Percentiles rank a stretch among this genome's conserved stretches.
These are phyloP conservation scores for Hydra vulgaris DNA, from an alignment of 30 jellyfish, hydroid and myxozoan species.

Conservation along the genomic window DNA sequence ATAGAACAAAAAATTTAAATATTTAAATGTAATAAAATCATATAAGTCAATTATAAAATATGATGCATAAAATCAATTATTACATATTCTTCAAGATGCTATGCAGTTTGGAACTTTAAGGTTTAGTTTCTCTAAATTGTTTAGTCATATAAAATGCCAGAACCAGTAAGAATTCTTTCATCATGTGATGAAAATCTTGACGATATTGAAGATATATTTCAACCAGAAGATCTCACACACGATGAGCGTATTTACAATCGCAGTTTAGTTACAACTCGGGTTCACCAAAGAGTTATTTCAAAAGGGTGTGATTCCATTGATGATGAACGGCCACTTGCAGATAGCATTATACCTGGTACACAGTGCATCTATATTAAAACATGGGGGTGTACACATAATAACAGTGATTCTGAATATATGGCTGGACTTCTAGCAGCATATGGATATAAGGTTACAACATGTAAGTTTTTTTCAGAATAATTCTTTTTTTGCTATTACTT, in stretches of 20 bases:
- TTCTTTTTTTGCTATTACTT: background rate
- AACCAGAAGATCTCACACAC: constrained; percentile 22
- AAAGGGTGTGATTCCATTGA: background rate
- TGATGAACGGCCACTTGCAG: constrained; percentile 41
- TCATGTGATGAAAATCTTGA: constrained; percentile 27
- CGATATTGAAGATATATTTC: constrained; percentile 30
- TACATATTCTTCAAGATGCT: too few species aligned
- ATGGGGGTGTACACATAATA: constrained; percentile 94
- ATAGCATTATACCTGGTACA: constrained; percentile 84
- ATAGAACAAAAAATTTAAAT: too few species aligned
- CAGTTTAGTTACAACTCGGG: constrained; percentile 17
- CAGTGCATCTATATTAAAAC: constrained; percentile 71
- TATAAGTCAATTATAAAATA: too few species aligned
- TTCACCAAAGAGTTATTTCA: background rate
- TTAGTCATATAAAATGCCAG: background rate
- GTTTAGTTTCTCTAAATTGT: background rate
- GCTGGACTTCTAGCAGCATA: constrained; percentile 79
- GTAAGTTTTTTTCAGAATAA: background rate
- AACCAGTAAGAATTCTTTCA: constrained; percentile 18
- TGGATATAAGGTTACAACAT: constrained; percentile 55
- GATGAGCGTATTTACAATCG: constrained; percentile 14
- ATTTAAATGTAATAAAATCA: too few species aligned
- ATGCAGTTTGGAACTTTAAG: background rate
- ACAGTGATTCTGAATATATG: constrained; percentile 92
- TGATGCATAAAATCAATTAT: too few species aligned